Evolutionary conservation across 2,888 invertebrate genomes (phyloP).

Genomic region (Invenusta paracnida): DNA sequence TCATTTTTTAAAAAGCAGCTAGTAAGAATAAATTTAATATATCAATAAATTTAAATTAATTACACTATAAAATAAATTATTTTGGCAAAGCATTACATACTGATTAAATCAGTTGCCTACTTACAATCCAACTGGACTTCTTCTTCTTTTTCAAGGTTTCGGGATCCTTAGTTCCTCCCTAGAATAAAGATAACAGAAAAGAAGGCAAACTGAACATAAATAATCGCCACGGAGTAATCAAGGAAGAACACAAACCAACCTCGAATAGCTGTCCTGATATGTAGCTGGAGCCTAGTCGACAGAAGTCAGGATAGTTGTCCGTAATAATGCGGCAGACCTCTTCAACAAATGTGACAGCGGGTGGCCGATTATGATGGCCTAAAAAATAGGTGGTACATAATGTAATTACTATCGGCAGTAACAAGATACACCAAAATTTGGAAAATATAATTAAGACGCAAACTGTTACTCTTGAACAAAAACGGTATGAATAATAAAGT

Average conservation of each 20-base stretch:
- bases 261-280: constrained; percentile 68
- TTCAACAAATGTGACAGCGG: constrained; percentile 73
- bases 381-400: no score
- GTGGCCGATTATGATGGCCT: constrained; percentile 60
- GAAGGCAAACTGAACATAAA: not conserved
- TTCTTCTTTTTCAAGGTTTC: not conserved
- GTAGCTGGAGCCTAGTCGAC: constrained; percentile 90
- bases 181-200: not conserved
- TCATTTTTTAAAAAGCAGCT: no score
- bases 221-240: not conserved
- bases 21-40: no score
- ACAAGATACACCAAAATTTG: no score
- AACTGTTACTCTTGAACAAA: no score
- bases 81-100: no score
- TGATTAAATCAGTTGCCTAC: no score
- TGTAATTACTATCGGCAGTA: no score
- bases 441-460: no score
- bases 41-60: no score
- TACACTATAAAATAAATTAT: no score
- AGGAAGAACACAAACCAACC: not conserved
- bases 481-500: no score
- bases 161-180: not conserved
- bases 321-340: constrained; percentile 73
- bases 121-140: not conserved
- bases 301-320: constrained; percentile 79